phyloP scores from a whole-genome alignment of 2,888 invertebrate genomes.

The Cerastoderma edule region DNA sequence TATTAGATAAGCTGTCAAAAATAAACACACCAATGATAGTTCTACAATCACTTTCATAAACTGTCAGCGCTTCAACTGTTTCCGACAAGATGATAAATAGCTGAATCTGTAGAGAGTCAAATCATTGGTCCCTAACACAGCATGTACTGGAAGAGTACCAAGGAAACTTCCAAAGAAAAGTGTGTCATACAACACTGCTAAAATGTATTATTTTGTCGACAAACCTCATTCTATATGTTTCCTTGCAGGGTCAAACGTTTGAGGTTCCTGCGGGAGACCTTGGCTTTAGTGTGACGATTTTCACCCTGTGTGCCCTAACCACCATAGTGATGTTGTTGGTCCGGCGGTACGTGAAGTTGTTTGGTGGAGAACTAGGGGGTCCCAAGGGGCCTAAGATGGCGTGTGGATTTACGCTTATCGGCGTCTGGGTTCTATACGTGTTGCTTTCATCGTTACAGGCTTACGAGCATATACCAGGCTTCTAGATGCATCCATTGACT shows the following conservation, averaged over 20 bases:
- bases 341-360: constrained; percentile 85
- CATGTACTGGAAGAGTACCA: no score
- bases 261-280: constrained; percentile 80
- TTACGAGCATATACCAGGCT: constrained; percentile 64
- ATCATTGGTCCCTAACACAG: no score
- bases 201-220: no score
- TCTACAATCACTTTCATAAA: no score
- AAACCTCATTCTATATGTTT: constrained; percentile 16
- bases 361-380: constrained; percentile 87
- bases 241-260: constrained; percentile 80
- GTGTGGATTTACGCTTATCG: constrained; percentile 83
- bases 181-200: no score
- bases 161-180: no score
- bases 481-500: constrained; percentile 44
- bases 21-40: no score
- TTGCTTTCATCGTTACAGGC: constrained; percentile 81
- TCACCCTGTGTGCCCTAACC: constrained; percentile 85
- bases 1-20: no score
- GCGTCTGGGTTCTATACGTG: constrained; percentile 86
- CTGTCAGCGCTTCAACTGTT: no score
- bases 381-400: constrained; percentile 83
- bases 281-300: constrained; percentile 86
- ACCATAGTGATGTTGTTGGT: constrained; percentile 84
- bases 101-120: no score
- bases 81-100: no score